phyloP scores from a whole-genome alignment of 1,140 invertebrate species.

The Lepidurus couesii region DNA sequence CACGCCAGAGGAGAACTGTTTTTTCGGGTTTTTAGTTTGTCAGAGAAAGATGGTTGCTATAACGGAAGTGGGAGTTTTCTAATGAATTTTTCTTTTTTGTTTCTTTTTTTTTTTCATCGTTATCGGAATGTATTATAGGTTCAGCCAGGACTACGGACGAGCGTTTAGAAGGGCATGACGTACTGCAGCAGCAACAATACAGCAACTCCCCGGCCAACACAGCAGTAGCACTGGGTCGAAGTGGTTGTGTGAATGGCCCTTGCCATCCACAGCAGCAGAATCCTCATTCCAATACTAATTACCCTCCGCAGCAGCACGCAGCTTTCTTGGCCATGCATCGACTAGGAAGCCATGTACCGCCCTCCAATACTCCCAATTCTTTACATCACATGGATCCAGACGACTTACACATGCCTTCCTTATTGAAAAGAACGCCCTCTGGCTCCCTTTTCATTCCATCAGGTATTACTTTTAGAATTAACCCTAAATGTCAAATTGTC shows the following conservation, averaged over 20 bases:
- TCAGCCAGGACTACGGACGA: background rate
- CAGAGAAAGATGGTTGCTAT: background rate
- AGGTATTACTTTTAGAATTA: background rate
- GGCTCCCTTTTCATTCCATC: conserved; percentile 28
- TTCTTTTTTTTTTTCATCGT: background rate
- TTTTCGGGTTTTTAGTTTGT: background rate
- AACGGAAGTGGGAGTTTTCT: conserved; percentile 1
- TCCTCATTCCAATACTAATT: conserved; percentile 19
- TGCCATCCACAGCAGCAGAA: conserved; percentile 24
- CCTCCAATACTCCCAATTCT: conserved; percentile 20
- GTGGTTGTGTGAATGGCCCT: conserved; percentile 2
- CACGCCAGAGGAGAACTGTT: background rate
- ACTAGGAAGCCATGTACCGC: conserved; percentile 10
- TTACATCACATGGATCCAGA: conserved; percentile 23
- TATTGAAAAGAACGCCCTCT: conserved; percentile 27
- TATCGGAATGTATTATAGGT: background rate
- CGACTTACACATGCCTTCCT: conserved; percentile 22
- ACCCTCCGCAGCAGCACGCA: background rate
- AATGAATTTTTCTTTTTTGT: background rate
- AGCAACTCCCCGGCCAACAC: background rate
- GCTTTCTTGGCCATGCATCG: conserved; percentile 26
- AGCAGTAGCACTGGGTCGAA: background rate
- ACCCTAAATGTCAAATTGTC: background rate
- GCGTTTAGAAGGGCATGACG: conserved; percentile 1
- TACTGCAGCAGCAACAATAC: conserved; percentile 13